Evolutionary conservation across 1,140 invertebrate genomes (phyloP).

Genomic region (Aphelinus atriplicis): DNA sequence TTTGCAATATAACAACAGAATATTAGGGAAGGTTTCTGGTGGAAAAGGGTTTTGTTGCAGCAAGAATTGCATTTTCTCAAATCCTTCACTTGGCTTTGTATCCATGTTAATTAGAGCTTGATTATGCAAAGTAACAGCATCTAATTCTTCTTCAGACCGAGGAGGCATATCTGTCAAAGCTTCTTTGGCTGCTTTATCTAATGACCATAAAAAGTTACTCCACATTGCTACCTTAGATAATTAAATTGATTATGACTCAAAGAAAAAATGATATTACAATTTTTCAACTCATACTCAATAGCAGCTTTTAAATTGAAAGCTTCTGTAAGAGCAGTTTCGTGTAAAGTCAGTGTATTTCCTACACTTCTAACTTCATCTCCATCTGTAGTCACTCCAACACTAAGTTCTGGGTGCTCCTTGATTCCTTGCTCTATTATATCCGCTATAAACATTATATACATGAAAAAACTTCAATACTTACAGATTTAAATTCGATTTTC

Average conservation of each 20-base stretch:
- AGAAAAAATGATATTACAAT: slow-evolving; percentile 70
- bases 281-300: slow-evolving; percentile 97
- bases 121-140: slow-evolving; percentile 98
- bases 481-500: not conserved
- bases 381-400: slow-evolving; percentile 98
- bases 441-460: slow-evolving; percentile 66
- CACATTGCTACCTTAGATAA: not conserved
- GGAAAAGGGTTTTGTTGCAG: slow-evolving; percentile 96
- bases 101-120: slow-evolving; percentile 97
- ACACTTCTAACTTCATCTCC: slow-evolving; percentile 96
- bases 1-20: slow-evolving; percentile 95
- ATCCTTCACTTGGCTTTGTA: slow-evolving; percentile 88
- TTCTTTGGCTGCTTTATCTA: slow-evolving; percentile 89
- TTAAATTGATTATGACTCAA: slow-evolving; percentile 13
- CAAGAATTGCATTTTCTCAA: slow-evolving; percentile 97
- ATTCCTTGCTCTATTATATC: slow-evolving; percentile 98
- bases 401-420: slow-evolving; percentile 95
- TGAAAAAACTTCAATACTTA: not conserved
- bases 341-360: slow-evolving; percentile 94
- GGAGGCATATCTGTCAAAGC: slow-evolving; percentile 98
- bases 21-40: slow-evolving; percentile 96
- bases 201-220: slow-evolving; percentile 33
- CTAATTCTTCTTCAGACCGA: slow-evolving; percentile 94
- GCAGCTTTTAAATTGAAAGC: slow-evolving; percentile 99
- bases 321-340: slow-evolving; percentile 96